These are phyloP conservation scores for Camptogramma bilineatum DNA, from an alignment of 2,888 invertebrate species.

Conservation along the genomic window DNA sequence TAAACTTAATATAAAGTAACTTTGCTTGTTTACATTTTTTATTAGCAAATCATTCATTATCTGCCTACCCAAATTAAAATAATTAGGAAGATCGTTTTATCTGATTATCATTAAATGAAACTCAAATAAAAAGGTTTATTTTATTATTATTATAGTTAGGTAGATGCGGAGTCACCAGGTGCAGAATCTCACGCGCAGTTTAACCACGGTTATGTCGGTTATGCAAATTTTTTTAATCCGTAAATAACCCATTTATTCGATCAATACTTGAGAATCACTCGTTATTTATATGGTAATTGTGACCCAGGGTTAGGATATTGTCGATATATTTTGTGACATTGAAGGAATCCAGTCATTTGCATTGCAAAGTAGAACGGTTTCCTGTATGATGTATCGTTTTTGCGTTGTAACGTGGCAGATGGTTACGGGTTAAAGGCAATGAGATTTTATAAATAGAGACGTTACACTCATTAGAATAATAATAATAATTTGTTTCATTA, in stretches of 20 bases:
- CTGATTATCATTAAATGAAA: background rate
- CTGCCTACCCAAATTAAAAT: slow-evolving; percentile 7
- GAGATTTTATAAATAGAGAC: too few species aligned
- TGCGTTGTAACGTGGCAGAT: slow-evolving; percentile 67
- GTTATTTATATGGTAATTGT: slow-evolving; percentile 82
- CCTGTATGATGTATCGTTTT: slow-evolving; percentile 48
- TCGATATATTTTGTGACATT: slow-evolving; percentile 61
- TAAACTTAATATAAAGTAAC: slow-evolving; percentile 9
- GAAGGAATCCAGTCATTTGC: slow-evolving; percentile 76
- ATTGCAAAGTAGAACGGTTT: slow-evolving; percentile 74
- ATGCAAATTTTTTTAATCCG: slow-evolving; percentile 55
- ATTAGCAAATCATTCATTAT: slow-evolving; percentile 3
- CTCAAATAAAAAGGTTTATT: background rate
- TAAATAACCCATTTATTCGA: slow-evolving; percentile 64
- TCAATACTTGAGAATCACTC: slow-evolving; percentile 78
- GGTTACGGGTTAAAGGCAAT: slow-evolving; percentile 44
- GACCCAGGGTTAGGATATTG: slow-evolving; percentile 61
- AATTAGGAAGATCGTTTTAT: slow-evolving; percentile 13
- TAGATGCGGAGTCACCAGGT: slow-evolving; percentile 48
- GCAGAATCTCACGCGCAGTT: slow-evolving; percentile 46
- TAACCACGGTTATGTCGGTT: slow-evolving; percentile 45
- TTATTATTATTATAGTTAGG: slow-evolving; percentile 6
- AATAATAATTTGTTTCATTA: too few species aligned
- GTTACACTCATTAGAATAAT: too few species aligned
- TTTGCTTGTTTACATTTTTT: slow-evolving; percentile 16